phyloP scores from a whole-genome alignment of 2,797 vertebrate species.

The Philypnodon macrostomus region DNA sequence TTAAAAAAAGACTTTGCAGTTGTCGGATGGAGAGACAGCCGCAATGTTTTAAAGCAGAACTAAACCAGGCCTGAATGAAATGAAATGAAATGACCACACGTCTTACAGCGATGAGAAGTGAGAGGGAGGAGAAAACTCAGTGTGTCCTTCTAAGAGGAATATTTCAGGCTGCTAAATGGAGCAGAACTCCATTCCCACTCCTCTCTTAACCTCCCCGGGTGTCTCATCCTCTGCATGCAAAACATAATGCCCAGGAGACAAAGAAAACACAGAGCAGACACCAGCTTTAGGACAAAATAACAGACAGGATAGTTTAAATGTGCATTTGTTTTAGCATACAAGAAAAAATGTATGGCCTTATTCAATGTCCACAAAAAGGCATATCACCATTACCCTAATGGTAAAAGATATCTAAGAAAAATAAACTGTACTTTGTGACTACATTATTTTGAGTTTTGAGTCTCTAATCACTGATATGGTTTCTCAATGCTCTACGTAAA shows the following conservation, averaged over 20 bases:
- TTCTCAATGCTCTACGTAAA: background rate
- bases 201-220: slow-evolving; percentile 70
- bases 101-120: slow-evolving; percentile 61
- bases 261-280: slow-evolving; percentile 52
- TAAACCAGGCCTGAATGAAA: slow-evolving; percentile 66
- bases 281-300: slow-evolving; percentile 47
- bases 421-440: background rate
- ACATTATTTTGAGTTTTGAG: too few relatives aligned
- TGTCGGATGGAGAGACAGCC: slow-evolving; percentile 54
- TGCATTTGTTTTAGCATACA: slow-evolving; percentile 40
- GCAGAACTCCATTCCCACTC: slow-evolving; percentile 76
- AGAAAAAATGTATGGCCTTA: slow-evolving; percentile 12
- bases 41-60: slow-evolving; percentile 62
- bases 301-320: slow-evolving; percentile 29
- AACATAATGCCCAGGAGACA: slow-evolving; percentile 67
- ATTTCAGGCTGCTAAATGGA: slow-evolving; percentile 76
- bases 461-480: background rate
- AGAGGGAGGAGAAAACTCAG: slow-evolving; percentile 57
- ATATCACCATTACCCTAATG: too few relatives aligned
- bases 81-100: slow-evolving; percentile 70
- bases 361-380: background rate
- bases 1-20: slow-evolving; percentile 44
- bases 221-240: slow-evolving; percentile 73
- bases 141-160: slow-evolving; percentile 72
- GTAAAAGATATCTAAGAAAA: too few relatives aligned